These are phyloP conservation scores for Entomobrya proxima DNA, from an alignment of 2,888 invertebrate genomes.

Conservation along the genomic window DNA sequence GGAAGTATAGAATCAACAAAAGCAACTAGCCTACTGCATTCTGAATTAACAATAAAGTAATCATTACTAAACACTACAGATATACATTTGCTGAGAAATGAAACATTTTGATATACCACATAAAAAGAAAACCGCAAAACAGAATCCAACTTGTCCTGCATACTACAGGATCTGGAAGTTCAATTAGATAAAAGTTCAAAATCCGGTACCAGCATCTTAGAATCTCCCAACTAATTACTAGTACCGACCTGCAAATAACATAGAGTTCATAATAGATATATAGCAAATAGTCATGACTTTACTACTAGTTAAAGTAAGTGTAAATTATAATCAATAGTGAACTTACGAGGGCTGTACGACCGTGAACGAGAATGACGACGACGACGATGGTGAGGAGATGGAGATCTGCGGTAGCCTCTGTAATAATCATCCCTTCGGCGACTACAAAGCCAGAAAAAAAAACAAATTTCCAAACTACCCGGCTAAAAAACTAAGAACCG, in stretches of 20 bases:
- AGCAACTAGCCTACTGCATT: conserved; percentile 21
- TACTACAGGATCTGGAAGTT: conserved; percentile 45
- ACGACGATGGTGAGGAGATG: conserved; percentile 82
- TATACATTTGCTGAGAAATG: conserved; percentile 7
- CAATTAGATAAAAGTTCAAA: conserved; percentile 30
- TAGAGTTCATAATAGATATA: background rate
- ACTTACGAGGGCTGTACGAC: conserved; percentile 90
- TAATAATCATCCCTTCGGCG: conserved; percentile 73
- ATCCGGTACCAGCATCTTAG: conserved; percentile 1
- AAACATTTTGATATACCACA: conserved; percentile 54
- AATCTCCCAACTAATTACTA: background rate
- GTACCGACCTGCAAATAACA: conserved; percentile 44
- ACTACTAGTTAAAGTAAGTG: background rate
- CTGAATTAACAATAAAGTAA: background rate
- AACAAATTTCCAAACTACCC: background rate
- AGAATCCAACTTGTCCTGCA: conserved; percentile 41
- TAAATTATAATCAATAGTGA: conserved; percentile 39
- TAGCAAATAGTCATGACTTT: background rate
- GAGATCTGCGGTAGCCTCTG: conserved; percentile 80
- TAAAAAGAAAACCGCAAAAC: conserved; percentile 48
- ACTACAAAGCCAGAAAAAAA: conserved; percentile 29
- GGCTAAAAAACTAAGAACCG: background rate
- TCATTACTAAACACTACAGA: background rate
- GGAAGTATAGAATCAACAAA: conserved; percentile 16
- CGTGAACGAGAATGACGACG: conserved; percentile 87